Evolutionary conservation across 2,888 invertebrate species (phyloP).

Genomic region (Acrocyrtus sp.): DNA sequence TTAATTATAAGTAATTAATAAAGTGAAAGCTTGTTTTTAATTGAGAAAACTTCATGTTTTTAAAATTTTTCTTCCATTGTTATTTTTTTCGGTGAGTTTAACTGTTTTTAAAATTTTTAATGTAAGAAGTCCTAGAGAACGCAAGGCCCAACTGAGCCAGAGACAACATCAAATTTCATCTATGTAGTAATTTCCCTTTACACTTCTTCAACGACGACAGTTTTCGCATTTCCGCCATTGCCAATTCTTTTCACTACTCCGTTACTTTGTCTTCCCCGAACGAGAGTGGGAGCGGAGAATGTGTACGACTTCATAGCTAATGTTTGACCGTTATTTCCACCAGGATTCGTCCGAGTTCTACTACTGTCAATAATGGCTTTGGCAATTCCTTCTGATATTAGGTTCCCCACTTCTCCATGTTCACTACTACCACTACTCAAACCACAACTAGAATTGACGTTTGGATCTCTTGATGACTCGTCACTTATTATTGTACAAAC

Average conservation of each 20-base stretch:
- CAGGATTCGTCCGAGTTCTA: slow-evolving; percentile 54
- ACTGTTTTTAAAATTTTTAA: slow-evolving; percentile 22
- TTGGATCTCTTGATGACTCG: slow-evolving; percentile 53
- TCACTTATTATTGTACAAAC: slow-evolving; percentile 58
- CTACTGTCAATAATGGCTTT: slow-evolving; percentile 45
- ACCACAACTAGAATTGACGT: slow-evolving; percentile 61
- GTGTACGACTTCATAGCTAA: slow-evolving; percentile 51
- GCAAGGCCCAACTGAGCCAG: slow-evolving; percentile 47
- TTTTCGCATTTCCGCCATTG: slow-evolving; percentile 50
- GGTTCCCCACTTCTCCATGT: slow-evolving; percentile 44
- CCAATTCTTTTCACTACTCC: slow-evolving; percentile 49
- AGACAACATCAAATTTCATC: neutral
- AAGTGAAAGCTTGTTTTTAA: slow-evolving; percentile 46
- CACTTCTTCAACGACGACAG: slow-evolving; percentile 51
- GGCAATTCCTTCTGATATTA: slow-evolving; percentile 45
- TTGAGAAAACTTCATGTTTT: slow-evolving; percentile 32
- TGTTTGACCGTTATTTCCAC: slow-evolving; percentile 53
- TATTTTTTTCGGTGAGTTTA: slow-evolving; percentile 19
- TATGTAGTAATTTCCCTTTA: slow-evolving; percentile 6
- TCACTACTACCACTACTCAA: slow-evolving; percentile 56
- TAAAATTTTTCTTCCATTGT: slow-evolving; percentile 23
- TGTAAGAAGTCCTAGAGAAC: slow-evolving; percentile 37
- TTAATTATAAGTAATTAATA: slow-evolving; percentile 29
- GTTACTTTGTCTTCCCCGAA: slow-evolving; percentile 45
- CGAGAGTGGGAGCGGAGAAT: slow-evolving; percentile 43